These are phyloP conservation scores for Puma concolor DNA, from an alignment of 2,113 vertebrate species.

Conservation along the genomic window DNA sequence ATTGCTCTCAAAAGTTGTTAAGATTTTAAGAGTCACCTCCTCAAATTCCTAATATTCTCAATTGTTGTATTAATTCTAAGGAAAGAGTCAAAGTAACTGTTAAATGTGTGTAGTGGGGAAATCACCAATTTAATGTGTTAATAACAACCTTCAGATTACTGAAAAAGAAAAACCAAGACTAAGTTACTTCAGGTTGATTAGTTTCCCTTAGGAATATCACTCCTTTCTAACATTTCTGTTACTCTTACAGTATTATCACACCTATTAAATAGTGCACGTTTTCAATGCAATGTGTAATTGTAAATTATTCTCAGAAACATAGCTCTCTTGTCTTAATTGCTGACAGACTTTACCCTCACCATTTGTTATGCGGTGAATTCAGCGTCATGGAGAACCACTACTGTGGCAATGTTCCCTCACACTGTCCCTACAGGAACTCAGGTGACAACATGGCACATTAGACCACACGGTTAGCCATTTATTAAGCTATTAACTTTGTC, in stretches of 20 bases:
- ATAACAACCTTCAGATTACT: not conserved
- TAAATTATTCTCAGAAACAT: slow-evolving; percentile 46
- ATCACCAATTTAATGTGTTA: slow-evolving; percentile 58
- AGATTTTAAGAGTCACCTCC: slow-evolving; percentile 8
- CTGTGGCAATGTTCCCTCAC: too few species aligned
- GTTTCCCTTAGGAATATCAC: slow-evolving; percentile 44
- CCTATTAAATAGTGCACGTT: slow-evolving; percentile 57
- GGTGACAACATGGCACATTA: not conserved
- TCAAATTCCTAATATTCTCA: slow-evolving; percentile 31
- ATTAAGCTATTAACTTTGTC: slow-evolving; percentile 1
- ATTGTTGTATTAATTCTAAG: slow-evolving; percentile 35
- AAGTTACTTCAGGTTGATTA: slow-evolving; percentile 4
- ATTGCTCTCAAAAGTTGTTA: slow-evolving; percentile 13
- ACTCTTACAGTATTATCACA: slow-evolving; percentile 41
- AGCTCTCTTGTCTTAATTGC: slow-evolving; percentile 42
- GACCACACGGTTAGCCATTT: not conserved
- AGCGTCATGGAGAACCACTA: not conserved
- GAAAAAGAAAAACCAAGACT: not conserved
- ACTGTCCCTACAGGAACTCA: not conserved
- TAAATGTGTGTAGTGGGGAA: slow-evolving; percentile 50
- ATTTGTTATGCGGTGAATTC: not conserved
- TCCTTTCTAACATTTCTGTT: slow-evolving; percentile 47
- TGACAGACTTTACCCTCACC: not conserved
- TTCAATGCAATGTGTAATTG: slow-evolving; percentile 11
- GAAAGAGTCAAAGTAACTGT: slow-evolving; percentile 53